Evolutionary conservation across 2,113 vertebrate species (phyloP).

Genomic region (Perccottus glenii): DNA sequence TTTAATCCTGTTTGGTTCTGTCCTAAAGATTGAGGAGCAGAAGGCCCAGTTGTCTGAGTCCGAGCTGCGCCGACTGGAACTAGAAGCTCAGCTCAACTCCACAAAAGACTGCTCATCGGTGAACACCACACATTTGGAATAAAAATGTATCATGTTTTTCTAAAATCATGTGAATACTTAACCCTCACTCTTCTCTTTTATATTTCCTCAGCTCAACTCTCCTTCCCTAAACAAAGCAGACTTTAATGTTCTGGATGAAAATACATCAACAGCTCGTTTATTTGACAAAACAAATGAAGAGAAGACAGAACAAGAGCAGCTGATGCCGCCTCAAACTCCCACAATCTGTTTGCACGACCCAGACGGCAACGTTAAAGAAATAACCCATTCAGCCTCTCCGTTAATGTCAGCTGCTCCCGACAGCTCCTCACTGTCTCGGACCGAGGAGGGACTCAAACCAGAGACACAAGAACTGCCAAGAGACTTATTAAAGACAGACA

Average conservation of each 20-base stretch:
- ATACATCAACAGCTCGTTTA: too few relatives aligned
- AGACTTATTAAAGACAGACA: too few relatives aligned
- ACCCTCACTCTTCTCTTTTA: too few relatives aligned
- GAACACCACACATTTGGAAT: not conserved
- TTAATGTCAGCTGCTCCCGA: too few relatives aligned
- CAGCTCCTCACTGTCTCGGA: slow-evolving; percentile 28
- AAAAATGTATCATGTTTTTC: too few relatives aligned
- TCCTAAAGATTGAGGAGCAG: slow-evolving; percentile 68
- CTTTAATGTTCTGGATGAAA: too few relatives aligned
- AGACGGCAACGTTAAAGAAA: slow-evolving; percentile 26
- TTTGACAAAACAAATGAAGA: too few relatives aligned
- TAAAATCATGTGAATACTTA: too few relatives aligned
- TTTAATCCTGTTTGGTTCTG: not conserved
- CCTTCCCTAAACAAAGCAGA: too few relatives aligned
- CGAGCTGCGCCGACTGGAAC: slow-evolving; percentile 29
- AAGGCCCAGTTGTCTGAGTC: slow-evolving; percentile 62
- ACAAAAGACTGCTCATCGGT: slow-evolving; percentile 30
- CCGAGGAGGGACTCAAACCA: slow-evolving; percentile 1
- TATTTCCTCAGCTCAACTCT: too few relatives aligned
- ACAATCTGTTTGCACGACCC: slow-evolving; percentile 46
- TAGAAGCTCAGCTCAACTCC: slow-evolving; percentile 54
- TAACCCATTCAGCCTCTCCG: slow-evolving; percentile 25
- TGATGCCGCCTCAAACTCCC: slow-evolving; percentile 21
- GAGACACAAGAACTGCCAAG: not conserved
- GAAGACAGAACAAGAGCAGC: slow-evolving; percentile 23